A percentile compares a stretch with the other conserved stretches of the same genome.
phyloP scores from a whole-genome alignment of 2,797 vertebrate genomes.

The Galaxias olidus region DNA sequence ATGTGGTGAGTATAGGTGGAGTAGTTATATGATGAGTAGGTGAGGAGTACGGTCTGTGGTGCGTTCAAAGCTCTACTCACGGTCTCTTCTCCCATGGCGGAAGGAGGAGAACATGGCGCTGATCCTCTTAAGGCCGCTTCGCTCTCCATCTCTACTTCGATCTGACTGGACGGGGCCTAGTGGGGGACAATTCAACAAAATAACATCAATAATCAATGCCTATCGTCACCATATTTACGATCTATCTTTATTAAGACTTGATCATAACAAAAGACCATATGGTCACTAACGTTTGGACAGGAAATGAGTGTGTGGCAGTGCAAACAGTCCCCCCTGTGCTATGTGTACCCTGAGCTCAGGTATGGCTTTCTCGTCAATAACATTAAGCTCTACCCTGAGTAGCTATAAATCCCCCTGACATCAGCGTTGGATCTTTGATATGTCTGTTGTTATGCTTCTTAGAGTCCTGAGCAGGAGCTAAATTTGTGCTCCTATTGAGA shows the following conservation, averaged over 20 bases:
- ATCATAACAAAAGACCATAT: too few relatives aligned
- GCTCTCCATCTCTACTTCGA: constrained; percentile 55
- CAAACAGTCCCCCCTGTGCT: background rate
- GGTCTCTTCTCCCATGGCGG: constrained; percentile 60
- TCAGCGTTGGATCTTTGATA: too few relatives aligned
- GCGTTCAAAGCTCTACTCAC: constrained; percentile 52
- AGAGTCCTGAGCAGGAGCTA: background rate
- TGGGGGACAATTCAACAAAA: constrained; percentile 5
- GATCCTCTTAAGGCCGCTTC: constrained; percentile 68
- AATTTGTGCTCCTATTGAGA: background rate
- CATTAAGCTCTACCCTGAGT: too few relatives aligned
- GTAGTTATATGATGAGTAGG: too few relatives aligned
- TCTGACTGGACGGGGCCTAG: constrained; percentile 42
- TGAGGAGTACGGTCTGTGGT: too few relatives aligned
- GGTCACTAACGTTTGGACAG: background rate
- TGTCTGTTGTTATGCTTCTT: too few relatives aligned
- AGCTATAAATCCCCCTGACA: too few relatives aligned
- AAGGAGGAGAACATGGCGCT: constrained; percentile 71
- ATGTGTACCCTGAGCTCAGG: background rate
- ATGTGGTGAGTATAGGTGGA: too few relatives aligned
- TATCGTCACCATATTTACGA: background rate
- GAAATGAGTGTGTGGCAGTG: background rate
- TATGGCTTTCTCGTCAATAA: too few relatives aligned
- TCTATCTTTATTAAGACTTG: too few relatives aligned
- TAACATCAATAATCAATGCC: too few relatives aligned